Evolutionary conservation across 2,797 vertebrate species (phyloP), one percentile per base, ranked within the genome.

Genomic region (Molossus molossus): DNA sequence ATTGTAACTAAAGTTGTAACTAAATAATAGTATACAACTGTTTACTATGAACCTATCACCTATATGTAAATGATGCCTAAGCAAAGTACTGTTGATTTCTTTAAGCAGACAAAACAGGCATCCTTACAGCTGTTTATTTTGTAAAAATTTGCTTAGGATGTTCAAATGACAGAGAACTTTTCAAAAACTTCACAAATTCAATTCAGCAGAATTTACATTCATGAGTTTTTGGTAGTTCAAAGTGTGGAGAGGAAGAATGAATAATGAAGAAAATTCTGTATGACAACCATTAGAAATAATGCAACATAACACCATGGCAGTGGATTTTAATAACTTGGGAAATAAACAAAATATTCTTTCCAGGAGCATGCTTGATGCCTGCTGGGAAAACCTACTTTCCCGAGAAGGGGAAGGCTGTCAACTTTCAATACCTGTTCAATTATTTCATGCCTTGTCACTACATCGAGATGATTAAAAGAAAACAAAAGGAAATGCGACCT

Each of bases 121-220:
- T 57, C 29, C 55, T 88, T 76, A 62, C 29, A 53, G 53, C 9
- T 20, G 5, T 64, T 85, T 70, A 64, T 29, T 85, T 79, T 81
- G 50, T 93, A 33, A 84, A 70, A 90, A 69, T 76, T 75, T 86
- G 40, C 53, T 75, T 94, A 80, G 48, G 37, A 91, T 79, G 17
- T 79, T 90, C 29, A 48, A 40, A 57, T 20, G 33, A 85, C 72
- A 80, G 57, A 86, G 53, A 87, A n/a, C 1, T 12, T 95, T 48
- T 37, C 9, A 37, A 73, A 79, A 96, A 50, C 17, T 18, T 20
- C 45, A 75, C 45, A 57, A 40, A 80, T 95, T 82, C 50, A 90
- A 40, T 81, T 93, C 45, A 79, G 50, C 81, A 87, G 48, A 90
- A 67, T 76, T 65, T 50, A 91, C 85, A 12, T 73, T 72, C 80